Evolutionary conservation across 2,113 vertebrate genomes (phyloP).

Genomic region (Nansenia antarctica): DNA sequence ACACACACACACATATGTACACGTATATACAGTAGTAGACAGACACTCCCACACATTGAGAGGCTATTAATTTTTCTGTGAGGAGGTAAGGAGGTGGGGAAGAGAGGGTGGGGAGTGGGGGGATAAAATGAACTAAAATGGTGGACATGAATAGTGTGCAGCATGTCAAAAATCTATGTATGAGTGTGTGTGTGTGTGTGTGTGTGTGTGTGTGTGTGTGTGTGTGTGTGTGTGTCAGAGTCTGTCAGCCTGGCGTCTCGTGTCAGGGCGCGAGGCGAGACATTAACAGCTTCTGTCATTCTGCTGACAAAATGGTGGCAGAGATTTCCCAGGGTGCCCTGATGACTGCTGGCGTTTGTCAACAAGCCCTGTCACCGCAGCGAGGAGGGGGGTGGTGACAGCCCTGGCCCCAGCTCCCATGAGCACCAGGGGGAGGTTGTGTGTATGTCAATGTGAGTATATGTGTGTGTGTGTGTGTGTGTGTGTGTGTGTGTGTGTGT

Average conservation of each 20-base stretch:
- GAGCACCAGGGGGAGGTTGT: slow-evolving; percentile 82
- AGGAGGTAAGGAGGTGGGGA: slow-evolving; percentile 52
- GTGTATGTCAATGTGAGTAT: too few relatives aligned
- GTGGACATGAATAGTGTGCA: slow-evolving; percentile 52
- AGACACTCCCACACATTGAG: slow-evolving; percentile 70
- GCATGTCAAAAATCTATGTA: slow-evolving; percentile 20
- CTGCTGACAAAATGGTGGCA: slow-evolving; percentile 99
- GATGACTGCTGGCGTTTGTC: slow-evolving; percentile 99
- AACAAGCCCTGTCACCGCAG: slow-evolving; percentile 98
- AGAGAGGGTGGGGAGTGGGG: slow-evolving; percentile 17
- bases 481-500: slow-evolving; percentile 24
- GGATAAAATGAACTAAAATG: slow-evolving; percentile 56
- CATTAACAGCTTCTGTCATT: slow-evolving; percentile 99
- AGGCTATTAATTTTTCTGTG: slow-evolving; percentile 90
- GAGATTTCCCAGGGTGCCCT: slow-evolving; percentile 99
- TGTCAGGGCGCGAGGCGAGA: slow-evolving; percentile 98
- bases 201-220: slow-evolving; percentile 9
- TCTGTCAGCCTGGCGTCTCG: slow-evolving; percentile 97
- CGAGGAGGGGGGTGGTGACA: slow-evolving; percentile 95
- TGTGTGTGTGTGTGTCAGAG: slow-evolving; percentile 79
- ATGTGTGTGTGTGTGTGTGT: slow-evolving; percentile 28
- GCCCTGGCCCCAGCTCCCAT: slow-evolving; percentile 94
- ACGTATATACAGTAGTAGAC: neutral
- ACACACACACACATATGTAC: slow-evolving; percentile 26
- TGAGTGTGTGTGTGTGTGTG: slow-evolving; percentile 10